phyloP scores from a whole-genome alignment of 2,888 invertebrate species.

The Microchrysa polita region DNA sequence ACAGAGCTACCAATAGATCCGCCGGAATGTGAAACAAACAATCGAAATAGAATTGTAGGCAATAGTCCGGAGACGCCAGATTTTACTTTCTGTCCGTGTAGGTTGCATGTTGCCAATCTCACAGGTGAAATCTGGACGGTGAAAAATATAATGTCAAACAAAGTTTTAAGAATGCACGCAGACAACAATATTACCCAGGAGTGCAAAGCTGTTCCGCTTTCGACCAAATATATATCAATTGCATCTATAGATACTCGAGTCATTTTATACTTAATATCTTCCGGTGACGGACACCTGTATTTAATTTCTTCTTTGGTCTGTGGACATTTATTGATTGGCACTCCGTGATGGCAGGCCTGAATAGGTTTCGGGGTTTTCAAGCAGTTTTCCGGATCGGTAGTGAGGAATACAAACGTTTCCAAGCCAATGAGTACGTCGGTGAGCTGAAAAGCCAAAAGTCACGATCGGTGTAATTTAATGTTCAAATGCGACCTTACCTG shows the following conservation, averaged over 20 bases:
- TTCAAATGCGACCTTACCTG: conserved; percentile 66
- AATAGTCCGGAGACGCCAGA: conserved; percentile 88
- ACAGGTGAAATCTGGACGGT: conserved; percentile 78
- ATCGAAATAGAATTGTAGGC: conserved; percentile 75
- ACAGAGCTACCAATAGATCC: conserved; percentile 64
- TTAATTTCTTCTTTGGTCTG: conserved; percentile 75
- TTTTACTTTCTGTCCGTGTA: conserved; percentile 92
- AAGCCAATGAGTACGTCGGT: conserved; percentile 87
- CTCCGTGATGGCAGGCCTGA: conserved; percentile 82
- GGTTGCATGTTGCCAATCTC: conserved; percentile 88
- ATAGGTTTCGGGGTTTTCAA: conserved; percentile 83
- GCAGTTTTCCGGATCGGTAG: conserved; percentile 90
- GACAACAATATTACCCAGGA: conserved; percentile 71
- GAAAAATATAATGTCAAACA: conserved; percentile 26
- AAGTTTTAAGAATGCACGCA: background rate
- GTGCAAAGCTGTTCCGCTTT: conserved; percentile 86
- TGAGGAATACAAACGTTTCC: conserved; percentile 87
- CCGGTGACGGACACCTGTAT: conserved; percentile 81
- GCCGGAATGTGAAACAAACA: conserved; percentile 72
- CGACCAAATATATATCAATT: conserved; percentile 90
- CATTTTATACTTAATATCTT: conserved; percentile 94
- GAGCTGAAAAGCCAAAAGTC: conserved; percentile 65
- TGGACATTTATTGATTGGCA: conserved; percentile 74
- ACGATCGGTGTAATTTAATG: too few species aligned
- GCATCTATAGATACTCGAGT: conserved; percentile 88